phyloP scores from a whole-genome alignment of 2,797 vertebrate genomes.

The Echiichthys vipera region DNA sequence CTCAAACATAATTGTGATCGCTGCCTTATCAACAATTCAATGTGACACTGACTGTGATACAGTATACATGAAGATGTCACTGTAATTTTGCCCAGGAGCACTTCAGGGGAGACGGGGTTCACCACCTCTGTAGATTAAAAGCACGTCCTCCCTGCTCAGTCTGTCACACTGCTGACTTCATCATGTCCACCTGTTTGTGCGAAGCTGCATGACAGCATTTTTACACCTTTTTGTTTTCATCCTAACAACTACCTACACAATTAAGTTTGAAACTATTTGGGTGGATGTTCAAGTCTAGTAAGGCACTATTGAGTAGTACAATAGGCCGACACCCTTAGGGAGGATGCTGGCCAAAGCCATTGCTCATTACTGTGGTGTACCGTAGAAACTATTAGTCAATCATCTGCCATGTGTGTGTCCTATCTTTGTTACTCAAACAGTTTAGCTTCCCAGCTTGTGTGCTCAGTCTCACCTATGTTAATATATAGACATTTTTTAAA shows the following conservation, averaged over 20 bases:
- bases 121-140: neutral
- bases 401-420: neutral
- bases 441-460: neutral
- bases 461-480: neutral
- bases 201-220: neutral
- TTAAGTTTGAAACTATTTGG: constrained; percentile 31
- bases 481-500: neutral
- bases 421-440: neutral
- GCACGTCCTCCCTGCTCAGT: neutral
- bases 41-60: neutral
- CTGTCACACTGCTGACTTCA: neutral
- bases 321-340: constrained; percentile 14
- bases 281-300: constrained; percentile 14
- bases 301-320: constrained; percentile 1
- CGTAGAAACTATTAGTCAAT: constrained; percentile 1
- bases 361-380: constrained; percentile 5
- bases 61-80: neutral
- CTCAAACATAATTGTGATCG: neutral
- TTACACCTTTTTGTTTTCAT: constrained; percentile 27
- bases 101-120: neutral
- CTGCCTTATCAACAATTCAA: neutral
- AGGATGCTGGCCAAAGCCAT: constrained; percentile 3
- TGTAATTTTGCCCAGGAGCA: neutral
- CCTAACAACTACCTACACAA: neutral
- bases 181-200: constrained; percentile 16